Conservation (phyloP, 2,797 vertebrate species). For the Petrocephalus sullivani region DNA sequence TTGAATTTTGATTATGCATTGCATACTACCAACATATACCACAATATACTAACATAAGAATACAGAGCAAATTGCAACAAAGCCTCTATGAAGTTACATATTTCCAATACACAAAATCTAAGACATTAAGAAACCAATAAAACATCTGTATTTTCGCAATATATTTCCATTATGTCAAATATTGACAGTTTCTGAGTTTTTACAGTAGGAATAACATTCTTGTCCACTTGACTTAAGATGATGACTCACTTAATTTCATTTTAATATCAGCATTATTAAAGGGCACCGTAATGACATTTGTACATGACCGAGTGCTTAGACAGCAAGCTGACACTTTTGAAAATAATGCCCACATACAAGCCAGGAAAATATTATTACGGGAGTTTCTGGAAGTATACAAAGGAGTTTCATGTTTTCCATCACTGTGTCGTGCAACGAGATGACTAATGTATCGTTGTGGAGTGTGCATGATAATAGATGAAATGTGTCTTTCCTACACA, state of each 20-base stretch:
- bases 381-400: background rate
- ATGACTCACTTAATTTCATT: background rate
- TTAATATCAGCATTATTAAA: background rate
- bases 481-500: background rate
- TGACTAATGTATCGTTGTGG: background rate
- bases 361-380: background rate
- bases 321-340: background rate
- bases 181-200: background rate
- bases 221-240: background rate
- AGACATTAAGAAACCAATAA: slow-evolving; percentile 14
- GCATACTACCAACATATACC: background rate
- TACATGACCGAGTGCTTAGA: background rate
- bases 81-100: background rate
- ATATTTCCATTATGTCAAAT: background rate
- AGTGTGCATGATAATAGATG: background rate
- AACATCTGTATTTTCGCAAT: background rate
- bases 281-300: background rate
- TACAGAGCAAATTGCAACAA: background rate
- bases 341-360: background rate
- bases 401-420: background rate
- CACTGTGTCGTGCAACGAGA: background rate
- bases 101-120: background rate
- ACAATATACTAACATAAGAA: background rate
- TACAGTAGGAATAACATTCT: background rate
- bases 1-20: background rate